Conservation (phyloP, 2,888 invertebrate species). For the Drosophila mimetica region DNA sequence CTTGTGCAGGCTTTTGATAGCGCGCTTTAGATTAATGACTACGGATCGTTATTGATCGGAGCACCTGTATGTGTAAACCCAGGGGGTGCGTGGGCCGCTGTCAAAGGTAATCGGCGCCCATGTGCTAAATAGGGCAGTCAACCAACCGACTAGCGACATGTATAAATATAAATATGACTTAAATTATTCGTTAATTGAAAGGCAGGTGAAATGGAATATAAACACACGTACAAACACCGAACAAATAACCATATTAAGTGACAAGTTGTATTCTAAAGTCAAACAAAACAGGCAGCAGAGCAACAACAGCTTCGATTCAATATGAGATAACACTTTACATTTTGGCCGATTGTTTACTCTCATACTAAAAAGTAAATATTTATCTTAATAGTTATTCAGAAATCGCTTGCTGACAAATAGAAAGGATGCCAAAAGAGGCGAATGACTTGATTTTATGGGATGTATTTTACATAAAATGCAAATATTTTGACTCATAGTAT, state of each 20-base stretch:
- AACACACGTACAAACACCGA: slow-evolving; percentile 37
- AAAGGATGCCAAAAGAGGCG: not conserved
- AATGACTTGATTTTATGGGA: not conserved
- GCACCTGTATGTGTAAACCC: slow-evolving; percentile 12
- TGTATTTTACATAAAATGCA: not conserved
- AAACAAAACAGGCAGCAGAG: slow-evolving; percentile 27
- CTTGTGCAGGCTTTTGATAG: slow-evolving; percentile 52
- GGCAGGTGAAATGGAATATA: slow-evolving; percentile 58
- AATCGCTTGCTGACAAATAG: not conserved
- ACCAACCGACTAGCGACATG: slow-evolving; percentile 51
- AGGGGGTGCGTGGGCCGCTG: slow-evolving; percentile 40
- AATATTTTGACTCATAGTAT: too few relatives aligned
- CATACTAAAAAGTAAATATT: not conserved
- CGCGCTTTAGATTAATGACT: slow-evolving; percentile 38
- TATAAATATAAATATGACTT: slow-evolving; percentile 66
- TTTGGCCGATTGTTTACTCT: slow-evolving; percentile 15
- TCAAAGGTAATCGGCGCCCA: slow-evolving; percentile 65
- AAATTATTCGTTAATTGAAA: slow-evolving; percentile 55
- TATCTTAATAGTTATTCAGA: not conserved
- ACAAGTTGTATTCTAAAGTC: slow-evolving; percentile 36
- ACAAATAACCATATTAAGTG: slow-evolving; percentile 68
- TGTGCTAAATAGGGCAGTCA: slow-evolving; percentile 55
- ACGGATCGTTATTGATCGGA: slow-evolving; percentile 13
- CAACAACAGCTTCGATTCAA: slow-evolving; percentile 19
- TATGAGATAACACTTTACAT: slow-evolving; percentile 8